Conservation (phyloP, 2,888 invertebrate genomes). For the Dromius quadrimaculatus region DNA sequence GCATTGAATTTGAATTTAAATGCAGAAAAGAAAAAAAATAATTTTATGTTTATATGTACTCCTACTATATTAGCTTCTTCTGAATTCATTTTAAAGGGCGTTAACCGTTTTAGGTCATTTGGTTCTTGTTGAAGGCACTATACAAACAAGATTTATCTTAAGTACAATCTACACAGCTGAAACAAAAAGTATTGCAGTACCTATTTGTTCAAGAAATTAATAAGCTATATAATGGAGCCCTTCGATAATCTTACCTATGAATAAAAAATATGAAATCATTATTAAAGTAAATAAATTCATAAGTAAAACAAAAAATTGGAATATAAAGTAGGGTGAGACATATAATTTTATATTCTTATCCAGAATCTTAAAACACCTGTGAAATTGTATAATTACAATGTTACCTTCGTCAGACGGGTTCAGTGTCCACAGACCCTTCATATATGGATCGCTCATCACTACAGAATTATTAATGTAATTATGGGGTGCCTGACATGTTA, state of each 20-base stretch:
- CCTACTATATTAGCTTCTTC: too few species aligned
- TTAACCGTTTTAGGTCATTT: too few species aligned
- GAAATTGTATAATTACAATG: slow-evolving; percentile 39
- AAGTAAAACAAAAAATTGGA: slow-evolving; percentile 27
- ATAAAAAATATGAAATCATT: slow-evolving; percentile 2
- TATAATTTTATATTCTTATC: slow-evolving; percentile 40
- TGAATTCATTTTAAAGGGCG: too few species aligned
- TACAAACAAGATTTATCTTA: slow-evolving; percentile 14
- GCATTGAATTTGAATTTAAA: too few species aligned
- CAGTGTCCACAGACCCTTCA: slow-evolving; percentile 5
- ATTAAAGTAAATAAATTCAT: slow-evolving; percentile 10
- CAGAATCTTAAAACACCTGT: slow-evolving; percentile 32
- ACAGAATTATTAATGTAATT: background rate
- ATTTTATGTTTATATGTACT: too few species aligned
- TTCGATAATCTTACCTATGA: background rate
- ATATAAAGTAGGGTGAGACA: slow-evolving; percentile 7
- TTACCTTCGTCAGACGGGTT: slow-evolving; percentile 1
- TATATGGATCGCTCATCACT: slow-evolving; percentile 11
- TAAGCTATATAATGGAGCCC: background rate
- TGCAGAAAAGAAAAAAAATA: too few species aligned
- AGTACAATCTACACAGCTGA: background rate
- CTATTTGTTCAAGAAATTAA: slow-evolving; percentile 12
- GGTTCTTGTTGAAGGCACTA: too few species aligned
- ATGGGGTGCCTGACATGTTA: background rate
- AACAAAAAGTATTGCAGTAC: background rate